phyloP scores from a whole-genome alignment of 2,113 vertebrate genomes.

The Stomatorhinus ivindoensis region DNA sequence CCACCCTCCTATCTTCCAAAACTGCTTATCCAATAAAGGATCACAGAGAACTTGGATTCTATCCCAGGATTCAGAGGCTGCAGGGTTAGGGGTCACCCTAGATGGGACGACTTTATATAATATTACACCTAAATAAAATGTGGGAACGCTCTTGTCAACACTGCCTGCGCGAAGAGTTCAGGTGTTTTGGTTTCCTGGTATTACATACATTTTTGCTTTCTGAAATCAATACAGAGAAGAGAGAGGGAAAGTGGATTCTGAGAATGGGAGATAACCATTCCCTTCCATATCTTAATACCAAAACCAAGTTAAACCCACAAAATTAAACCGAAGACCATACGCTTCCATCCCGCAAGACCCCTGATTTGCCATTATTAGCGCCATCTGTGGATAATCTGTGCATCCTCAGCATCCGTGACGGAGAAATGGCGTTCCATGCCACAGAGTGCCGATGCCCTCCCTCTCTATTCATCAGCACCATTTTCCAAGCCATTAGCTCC shows the following conservation, averaged over 20 bases:
- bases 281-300: neutral
- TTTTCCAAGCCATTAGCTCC: constrained; percentile 59
- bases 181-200: neutral
- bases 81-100: neutral
- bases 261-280: neutral
- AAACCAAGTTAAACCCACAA: neutral
- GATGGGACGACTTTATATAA: neutral
- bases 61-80: neutral
- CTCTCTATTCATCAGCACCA: constrained; percentile 48
- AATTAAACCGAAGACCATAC: neutral
- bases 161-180: neutral
- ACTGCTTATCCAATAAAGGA: neutral
- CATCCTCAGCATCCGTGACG: neutral
- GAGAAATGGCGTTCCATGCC: neutral
- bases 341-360: neutral
- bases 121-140: neutral
- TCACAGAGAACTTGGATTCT: neutral
- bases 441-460: constrained; percentile 24
- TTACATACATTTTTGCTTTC: neutral
- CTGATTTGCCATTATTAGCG: neutral
- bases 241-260: neutral
- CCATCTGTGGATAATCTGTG: neutral
- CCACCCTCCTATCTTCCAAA: neutral
- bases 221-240: neutral
- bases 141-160: neutral